Evolutionary conservation across 2,113 vertebrate species (phyloP), one percentile per base, ranked within the genome.

Genomic region (Progne subis): DNA sequence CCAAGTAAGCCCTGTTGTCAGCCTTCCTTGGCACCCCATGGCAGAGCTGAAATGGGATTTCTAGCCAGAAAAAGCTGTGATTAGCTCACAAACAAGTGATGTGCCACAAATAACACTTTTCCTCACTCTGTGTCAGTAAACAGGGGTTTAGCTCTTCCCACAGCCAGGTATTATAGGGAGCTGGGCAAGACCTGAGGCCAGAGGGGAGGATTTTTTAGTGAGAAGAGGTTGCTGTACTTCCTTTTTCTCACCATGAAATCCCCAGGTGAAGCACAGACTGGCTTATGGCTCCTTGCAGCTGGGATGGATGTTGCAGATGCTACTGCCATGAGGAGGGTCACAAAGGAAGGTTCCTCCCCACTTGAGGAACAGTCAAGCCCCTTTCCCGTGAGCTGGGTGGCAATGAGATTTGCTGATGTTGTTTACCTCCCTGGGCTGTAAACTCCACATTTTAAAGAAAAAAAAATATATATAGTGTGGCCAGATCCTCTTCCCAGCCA

Each of bases 141-240:
- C 5, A 11, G 34, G 21, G 32, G 7, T 9, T 12, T 29, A 29
- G 41, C 44, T 46, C 37, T 59, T 63, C 37, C 47, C 5, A 2
- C 3, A 7, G 37, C 31, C 1, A 1, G 37, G 24, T 2, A 6
- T 69, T n/a, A 31, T 0, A 0, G 59, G 61, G 18, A 67, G 25
- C 0, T 4, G 41, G 32, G 16, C 0, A 7, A 86, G 28, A 39
- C 43, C 34, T n/a, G 39, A 0, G 5, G 23, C n/a, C 3, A 4
- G 32, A 47, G 46, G 16, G 20, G 31, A 63, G 12, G 3, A 43
- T 37, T 31, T 65, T 47, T 14, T 7, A 1, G 26, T 5, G 10
- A 69, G 31, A 47, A 41, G 16, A 31, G 18, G 11, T 15, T 18
- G 17, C 23, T 57, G 41, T 20, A 12, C 5, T 14, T 78, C 11